Evolutionary conservation across 2,888 invertebrate genomes (phyloP).

Genomic region (Nymphalis urticae): DNA sequence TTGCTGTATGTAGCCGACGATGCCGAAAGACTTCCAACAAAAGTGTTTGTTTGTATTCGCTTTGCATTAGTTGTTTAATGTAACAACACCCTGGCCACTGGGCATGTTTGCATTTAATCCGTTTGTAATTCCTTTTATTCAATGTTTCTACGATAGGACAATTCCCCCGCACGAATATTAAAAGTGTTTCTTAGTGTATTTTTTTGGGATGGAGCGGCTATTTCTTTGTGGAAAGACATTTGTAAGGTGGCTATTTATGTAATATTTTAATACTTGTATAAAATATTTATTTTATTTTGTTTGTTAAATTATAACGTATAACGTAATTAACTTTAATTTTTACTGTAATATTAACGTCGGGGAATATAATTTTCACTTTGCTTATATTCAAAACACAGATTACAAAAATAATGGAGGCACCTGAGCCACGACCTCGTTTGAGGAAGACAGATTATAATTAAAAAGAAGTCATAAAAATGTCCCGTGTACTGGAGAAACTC

Average conservation of each 20-base stretch:
- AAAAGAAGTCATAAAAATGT: slow-evolving; percentile 12
- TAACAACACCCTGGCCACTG: slow-evolving; percentile 64
- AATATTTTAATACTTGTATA: background rate
- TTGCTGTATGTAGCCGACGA: slow-evolving; percentile 43
- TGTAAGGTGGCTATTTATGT: background rate
- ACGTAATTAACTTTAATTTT: background rate
- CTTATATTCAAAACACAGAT: slow-evolving; percentile 8
- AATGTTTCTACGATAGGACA: slow-evolving; percentile 61
- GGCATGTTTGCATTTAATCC: slow-evolving; percentile 76
- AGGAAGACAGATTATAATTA: slow-evolving; percentile 13
- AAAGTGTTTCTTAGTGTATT: slow-evolving; percentile 16
- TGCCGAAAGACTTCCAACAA: slow-evolving; percentile 60
- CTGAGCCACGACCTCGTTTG: slow-evolving; percentile 13
- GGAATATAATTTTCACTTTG: background rate
- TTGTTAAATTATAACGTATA: background rate
- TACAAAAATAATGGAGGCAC: slow-evolving; percentile 11
- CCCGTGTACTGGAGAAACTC: slow-evolving; percentile 7
- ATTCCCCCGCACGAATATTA: slow-evolving; percentile 37
- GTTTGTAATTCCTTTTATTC: slow-evolving; percentile 69
- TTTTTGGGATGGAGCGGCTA: background rate
- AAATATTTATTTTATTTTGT: background rate
- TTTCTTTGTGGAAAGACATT: background rate
- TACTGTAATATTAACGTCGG: background rate
- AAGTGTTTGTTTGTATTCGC: slow-evolving; percentile 70
- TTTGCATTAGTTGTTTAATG: slow-evolving; percentile 72